A percentile compares a stretch with the other conserved stretches of the same genome.
Conservation (phyloP, 2,888 invertebrate species). For the Cheilosia pagana region DNA sequence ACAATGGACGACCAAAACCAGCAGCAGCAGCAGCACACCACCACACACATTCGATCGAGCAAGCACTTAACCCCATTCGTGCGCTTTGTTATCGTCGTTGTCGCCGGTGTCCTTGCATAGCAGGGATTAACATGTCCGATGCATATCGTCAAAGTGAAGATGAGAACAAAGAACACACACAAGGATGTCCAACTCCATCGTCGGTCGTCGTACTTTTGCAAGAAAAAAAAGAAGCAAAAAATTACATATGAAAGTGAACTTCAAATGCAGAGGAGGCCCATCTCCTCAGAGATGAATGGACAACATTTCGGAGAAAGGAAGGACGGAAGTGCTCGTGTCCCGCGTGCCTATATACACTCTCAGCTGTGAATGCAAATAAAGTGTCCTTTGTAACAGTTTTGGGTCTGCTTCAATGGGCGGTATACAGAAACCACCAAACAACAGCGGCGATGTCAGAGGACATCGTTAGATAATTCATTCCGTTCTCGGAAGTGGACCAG, state of each 20-base stretch:
- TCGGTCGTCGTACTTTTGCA: neutral
- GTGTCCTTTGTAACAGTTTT: conserved; percentile 57
- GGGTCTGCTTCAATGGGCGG: conserved; percentile 39
- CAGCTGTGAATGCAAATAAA: conserved; percentile 59
- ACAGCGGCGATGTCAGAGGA: conserved; percentile 34
- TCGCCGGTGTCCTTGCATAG: conserved; percentile 46
- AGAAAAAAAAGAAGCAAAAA: neutral
- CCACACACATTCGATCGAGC: conserved; percentile 32
- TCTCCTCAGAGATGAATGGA: conserved; percentile 30
- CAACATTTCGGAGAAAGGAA: conserved; percentile 33
- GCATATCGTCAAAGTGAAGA: conserved; percentile 68
- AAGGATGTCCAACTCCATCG: conserved; percentile 20
- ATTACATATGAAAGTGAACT: conserved; percentile 28
- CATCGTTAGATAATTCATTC: conserved; percentile 62
- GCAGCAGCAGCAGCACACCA: conserved; percentile 1
- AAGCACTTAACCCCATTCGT: conserved; percentile 68
- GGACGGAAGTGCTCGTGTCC: conserved; percentile 33
- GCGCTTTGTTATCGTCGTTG: conserved; percentile 43
- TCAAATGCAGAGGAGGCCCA: conserved; percentile 43
- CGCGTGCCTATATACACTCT: conserved; percentile 41
- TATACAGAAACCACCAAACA: conserved; percentile 43
- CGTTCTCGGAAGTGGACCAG: conserved; percentile 41
- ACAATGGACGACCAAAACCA: neutral
- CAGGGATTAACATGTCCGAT: conserved; percentile 69
- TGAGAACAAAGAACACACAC: conserved; percentile 62